Evolutionary conservation across 2,888 invertebrate species (phyloP), one percentile per base, ranked within the genome.

Genomic region (Habroteleia sp.): DNA sequence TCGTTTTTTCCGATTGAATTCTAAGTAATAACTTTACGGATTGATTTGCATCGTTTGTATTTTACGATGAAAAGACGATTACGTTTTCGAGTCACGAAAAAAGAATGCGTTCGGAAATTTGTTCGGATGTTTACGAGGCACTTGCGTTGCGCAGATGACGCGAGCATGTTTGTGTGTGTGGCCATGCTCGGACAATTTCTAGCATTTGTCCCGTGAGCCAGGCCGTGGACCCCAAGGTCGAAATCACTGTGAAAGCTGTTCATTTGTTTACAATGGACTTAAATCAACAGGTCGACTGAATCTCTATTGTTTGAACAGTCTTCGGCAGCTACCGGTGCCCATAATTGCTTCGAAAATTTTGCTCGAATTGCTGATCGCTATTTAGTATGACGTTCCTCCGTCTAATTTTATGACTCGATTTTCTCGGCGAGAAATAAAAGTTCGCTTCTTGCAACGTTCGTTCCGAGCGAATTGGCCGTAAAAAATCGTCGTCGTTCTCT

Each of bases 271-370:
- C 69, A 74, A 50, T 68, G 52, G 63, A 69, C 63, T 74, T 65
- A 74, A 74, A 74, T 74, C 74, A 74, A 74, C 74, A 74, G 74
- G 74, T 74, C 69, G 74, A 58, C 52, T 56, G 62, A 63, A 69
- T 74, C 68, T 54, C 68, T 56, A 69, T 74, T 74, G 74, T 74
- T 74, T 74, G 74, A 50, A 68, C 52, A 69, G 58, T 74, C 74
- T 69, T 74, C 42, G 3, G 31, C 48, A 31, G 74, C 68, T 68
- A 68, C 62, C 48, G 60, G 58, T 66, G 66, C 66, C 68, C 56
- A 74, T 74, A 69, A 69, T 74, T 74, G 69, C 63, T 58, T 50
- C 23, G 58, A 44, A 58, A 69, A 74, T 69, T 74, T 44, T 37
- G 42, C 54, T 48, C 56, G 31, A 60, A 62, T 62, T 37, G 27